Evolutionary conservation across 2,888 invertebrate genomes (phyloP), one percentile per base, ranked within the genome.

Genomic region (Ornithoptera alexandrae): DNA sequence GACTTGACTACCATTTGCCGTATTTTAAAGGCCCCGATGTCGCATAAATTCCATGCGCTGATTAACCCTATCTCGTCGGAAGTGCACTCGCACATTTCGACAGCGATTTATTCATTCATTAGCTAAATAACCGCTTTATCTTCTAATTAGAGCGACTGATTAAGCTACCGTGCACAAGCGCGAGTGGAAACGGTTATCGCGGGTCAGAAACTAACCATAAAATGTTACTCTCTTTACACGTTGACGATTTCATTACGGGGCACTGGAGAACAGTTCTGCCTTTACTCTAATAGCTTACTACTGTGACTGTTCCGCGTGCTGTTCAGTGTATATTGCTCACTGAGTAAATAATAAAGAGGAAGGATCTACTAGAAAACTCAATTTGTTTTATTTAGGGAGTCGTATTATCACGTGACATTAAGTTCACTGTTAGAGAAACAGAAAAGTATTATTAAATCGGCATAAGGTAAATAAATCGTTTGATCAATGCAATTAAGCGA

Each of bases 101-200:
- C 82, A 79, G 76, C 79, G 83, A 91, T 92, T 92, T 91, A 91
- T 90, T 82, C 83, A 86, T 89, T 91, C 87, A 90, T 91, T 91
- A 90, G 85, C 83, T 85, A 87, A 88, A 85, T 83, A 82, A 84
- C 82, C 76, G 76, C 77, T 83, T 84, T 84, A 78, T 77, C 78
- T 74, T 73, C 84, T 89, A 89, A 90, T 89, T 87, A 86, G 84
- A 72, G 77, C 62, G 82, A 84, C 85, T 84, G 84, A 84, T 82
- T 83, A 83, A 82, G 79, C 73, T 70, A 76, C 79, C 78, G 80
- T 76, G 78, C 75, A 76, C 73, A 73, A 24, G 15, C 24, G 42
- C 56, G 42, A 42, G 36, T 58, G 56, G 60, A 36, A 24, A 10
- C 50, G 46, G 46, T 62, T 66, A 66, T 62, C 66, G 58, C 59